These are phyloP conservation scores for Hirtodrosophila histrioides DNA, from an alignment of 2,888 invertebrate species.

Conservation along the genomic window DNA sequence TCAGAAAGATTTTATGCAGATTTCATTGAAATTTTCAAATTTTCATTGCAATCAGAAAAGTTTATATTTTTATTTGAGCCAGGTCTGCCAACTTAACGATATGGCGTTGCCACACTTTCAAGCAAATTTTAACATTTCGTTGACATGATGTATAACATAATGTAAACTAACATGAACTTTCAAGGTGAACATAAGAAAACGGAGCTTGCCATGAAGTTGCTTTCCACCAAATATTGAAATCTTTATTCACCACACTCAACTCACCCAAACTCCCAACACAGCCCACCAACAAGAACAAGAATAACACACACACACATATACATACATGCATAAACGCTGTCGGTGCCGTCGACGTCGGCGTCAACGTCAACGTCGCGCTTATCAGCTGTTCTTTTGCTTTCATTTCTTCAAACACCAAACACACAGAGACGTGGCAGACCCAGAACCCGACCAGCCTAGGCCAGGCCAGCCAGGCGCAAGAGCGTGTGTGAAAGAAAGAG, in stretches of 20 bases:
- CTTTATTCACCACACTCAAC: conserved; percentile 33
- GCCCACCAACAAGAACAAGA: background rate
- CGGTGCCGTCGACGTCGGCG: background rate
- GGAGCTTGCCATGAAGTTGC: background rate
- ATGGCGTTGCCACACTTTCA: no score
- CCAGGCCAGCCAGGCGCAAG: conserved; percentile 24
- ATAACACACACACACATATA: background rate
- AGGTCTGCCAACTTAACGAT: no score
- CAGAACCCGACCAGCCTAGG: conserved; percentile 24
- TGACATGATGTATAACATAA: no score
- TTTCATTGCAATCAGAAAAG: no score
- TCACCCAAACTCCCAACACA: no score
- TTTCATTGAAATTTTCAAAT: no score
- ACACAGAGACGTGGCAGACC: conserved; percentile 41
- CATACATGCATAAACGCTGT: background rate
- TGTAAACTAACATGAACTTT: no score
- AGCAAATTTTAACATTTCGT: no score
- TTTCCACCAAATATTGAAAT: conserved; percentile 12
- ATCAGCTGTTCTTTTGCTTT: conserved; percentile 68
- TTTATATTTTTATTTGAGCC: no score
- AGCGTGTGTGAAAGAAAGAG: conserved; percentile 6
- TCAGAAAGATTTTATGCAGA: no score
- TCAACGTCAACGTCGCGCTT: conserved; percentile 39
- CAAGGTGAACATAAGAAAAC: no score
- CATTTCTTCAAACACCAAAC: conserved; percentile 44